Evolutionary conservation across 2,888 invertebrate genomes (phyloP).

Genomic region (Asteroscopus sphinx): DNA sequence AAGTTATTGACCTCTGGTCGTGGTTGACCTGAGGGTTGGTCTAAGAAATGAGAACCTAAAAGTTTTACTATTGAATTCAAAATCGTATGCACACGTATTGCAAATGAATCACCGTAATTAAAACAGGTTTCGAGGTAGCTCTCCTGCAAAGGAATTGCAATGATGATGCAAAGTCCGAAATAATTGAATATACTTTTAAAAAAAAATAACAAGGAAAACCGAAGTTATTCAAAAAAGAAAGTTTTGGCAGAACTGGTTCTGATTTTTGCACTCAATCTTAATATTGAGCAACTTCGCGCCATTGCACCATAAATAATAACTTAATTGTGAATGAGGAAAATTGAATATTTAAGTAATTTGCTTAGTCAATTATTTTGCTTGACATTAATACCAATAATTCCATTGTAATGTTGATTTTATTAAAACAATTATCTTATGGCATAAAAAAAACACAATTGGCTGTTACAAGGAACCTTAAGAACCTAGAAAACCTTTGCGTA

Average conservation of each 20-base stretch:
- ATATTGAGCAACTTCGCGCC: not conserved
- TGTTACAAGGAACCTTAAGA: too few relatives aligned
- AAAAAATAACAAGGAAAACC: not conserved
- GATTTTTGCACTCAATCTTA: not conserved
- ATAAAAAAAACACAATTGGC: too few relatives aligned
- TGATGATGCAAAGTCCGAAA: conserved; percentile 6
- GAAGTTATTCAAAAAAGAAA: not conserved
- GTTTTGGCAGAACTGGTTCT: not conserved
- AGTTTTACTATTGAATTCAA: not conserved
- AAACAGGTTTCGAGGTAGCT: conserved; percentile 3
- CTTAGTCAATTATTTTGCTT: too few relatives aligned
- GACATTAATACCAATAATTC: too few relatives aligned
- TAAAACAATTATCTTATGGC: too few relatives aligned
- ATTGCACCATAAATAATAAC: not conserved
- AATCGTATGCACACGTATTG: not conserved
- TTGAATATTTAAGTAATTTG: too few relatives aligned
- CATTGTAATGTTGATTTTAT: too few relatives aligned
- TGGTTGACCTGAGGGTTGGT: not conserved
- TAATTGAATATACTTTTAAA: not conserved
- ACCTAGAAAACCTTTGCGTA: too few relatives aligned
- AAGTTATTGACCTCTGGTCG: not conserved
- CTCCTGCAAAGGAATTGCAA: conserved; percentile 3
- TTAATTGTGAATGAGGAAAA: too few relatives aligned
- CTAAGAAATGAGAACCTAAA: not conserved
- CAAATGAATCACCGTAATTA: not conserved